A percentile compares a stretch with the other conserved stretches of the same genome.
phyloP scores from a whole-genome alignment of 2,797 vertebrate genomes.

The Tadarida brasiliensis region DNA sequence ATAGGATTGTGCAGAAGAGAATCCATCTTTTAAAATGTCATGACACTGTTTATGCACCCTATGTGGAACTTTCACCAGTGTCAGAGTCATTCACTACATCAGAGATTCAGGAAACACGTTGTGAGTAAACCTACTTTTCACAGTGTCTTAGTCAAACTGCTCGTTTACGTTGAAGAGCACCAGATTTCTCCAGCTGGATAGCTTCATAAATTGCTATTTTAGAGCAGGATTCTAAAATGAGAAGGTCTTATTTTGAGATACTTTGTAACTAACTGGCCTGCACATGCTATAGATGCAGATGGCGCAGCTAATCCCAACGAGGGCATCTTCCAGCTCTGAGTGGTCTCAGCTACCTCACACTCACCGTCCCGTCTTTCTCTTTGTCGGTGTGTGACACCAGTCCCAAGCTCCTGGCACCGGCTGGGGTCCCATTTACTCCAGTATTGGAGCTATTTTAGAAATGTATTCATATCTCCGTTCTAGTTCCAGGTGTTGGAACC shows the following conservation, averaged over 20 bases:
- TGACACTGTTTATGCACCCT: not conserved
- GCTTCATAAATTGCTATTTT: conserved; percentile 74
- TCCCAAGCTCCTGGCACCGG: not conserved
- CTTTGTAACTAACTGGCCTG: conserved; percentile 59
- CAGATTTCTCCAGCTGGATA: conserved; percentile 66
- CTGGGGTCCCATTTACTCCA: not conserved
- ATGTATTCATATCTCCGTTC: not conserved
- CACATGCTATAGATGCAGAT: conserved; percentile 30
- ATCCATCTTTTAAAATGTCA: not conserved
- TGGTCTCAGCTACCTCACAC: not conserved
- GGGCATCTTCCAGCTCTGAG: not conserved
- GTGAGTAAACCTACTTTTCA: conserved; percentile 44
- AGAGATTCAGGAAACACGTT: conserved; percentile 31
- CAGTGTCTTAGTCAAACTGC: conserved; percentile 49
- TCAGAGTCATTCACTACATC: not conserved
- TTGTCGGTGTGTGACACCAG: not conserved
- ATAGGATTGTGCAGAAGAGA: not conserved
- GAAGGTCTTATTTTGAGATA: conserved; percentile 69
- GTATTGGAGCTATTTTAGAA: not conserved
- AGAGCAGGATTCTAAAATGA: conserved; percentile 73
- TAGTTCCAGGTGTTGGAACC: not conserved
- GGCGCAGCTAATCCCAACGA: not conserved
- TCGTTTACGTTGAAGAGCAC: conserved; percentile 66
- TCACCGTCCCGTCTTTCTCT: not conserved
- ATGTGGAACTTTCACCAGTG: not conserved